These are phyloP conservation scores for Catharus fuscescens DNA, from an alignment of 2,113 vertebrate species.

Conservation along the genomic window DNA sequence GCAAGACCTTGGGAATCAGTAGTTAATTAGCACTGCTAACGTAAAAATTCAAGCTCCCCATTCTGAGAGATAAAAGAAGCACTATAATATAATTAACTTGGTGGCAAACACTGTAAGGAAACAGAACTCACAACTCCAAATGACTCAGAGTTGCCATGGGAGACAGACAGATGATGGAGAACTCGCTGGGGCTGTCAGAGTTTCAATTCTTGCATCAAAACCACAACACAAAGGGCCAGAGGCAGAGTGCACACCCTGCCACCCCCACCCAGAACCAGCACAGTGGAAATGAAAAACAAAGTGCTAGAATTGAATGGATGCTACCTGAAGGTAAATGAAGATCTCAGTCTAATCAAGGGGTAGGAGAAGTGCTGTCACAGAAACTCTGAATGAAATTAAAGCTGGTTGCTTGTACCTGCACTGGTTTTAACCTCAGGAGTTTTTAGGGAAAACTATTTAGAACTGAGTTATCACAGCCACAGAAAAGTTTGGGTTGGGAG, in stretches of 20 bases:
- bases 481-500: background rate
- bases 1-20: background rate
- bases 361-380: background rate
- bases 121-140: background rate
- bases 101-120: background rate
- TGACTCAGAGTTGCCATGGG: constrained; percentile 8
- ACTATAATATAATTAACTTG: background rate
- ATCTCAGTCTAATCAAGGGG: background rate
- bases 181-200: background rate
- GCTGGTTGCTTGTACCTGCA: background rate
- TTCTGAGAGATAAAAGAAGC: background rate
- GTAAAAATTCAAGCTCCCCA: background rate
- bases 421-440: background rate
- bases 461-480: background rate
- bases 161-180: constrained; percentile 18
- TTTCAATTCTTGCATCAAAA: background rate
- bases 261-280: background rate
- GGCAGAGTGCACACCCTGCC: background rate
- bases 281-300: background rate
- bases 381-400: background rate
- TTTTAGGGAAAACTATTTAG: background rate
- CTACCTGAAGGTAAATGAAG: background rate
- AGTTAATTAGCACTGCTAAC: background rate
- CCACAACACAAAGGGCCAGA: background rate
- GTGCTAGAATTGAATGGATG: background rate